These are phyloP conservation scores for Paedocypris micromegethes DNA, from an alignment of 2,797 vertebrate genomes.

Conservation along the genomic window DNA sequence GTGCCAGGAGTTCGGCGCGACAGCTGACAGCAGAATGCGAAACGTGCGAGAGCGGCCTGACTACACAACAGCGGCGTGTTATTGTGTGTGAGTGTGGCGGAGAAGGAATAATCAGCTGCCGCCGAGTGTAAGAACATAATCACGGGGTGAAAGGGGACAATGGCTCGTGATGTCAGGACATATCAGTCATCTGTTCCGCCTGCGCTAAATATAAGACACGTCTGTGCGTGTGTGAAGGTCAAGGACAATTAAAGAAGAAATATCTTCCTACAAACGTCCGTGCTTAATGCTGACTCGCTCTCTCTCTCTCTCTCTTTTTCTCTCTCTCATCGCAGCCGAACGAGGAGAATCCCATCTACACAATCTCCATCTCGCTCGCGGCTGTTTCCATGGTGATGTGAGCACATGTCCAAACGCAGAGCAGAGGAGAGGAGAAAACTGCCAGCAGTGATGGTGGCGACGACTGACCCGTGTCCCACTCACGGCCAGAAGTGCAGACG, in stretches of 20 bases:
- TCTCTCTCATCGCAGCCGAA: conserved; percentile 10
- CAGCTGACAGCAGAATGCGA: conserved; percentile 39
- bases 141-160: conserved; percentile 18
- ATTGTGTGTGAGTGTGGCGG: not conserved
- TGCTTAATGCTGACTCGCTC: not conserved
- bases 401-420: conserved; percentile 41
- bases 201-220: conserved; percentile 1
- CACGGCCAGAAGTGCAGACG: conserved; percentile 2
- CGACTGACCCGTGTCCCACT: not conserved
- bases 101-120: conserved; percentile 14
- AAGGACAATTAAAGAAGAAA: not conserved
- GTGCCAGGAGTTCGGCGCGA: conserved; percentile 25
- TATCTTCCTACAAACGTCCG: conserved; percentile 1
- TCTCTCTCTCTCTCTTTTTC: too few relatives aligned
- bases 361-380: conserved; percentile 41
- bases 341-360: conserved; percentile 38
- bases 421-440: conserved; percentile 9
- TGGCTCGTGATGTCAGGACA: conserved; percentile 1
- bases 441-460: conserved; percentile 17
- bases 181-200: not conserved
- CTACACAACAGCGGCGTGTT: not conserved
- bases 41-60: not conserved
- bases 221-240: not conserved
- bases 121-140: conserved; percentile 10
- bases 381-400: conserved; percentile 61